These are phyloP conservation scores for Cosmorhoe ocellata DNA, from an alignment of 2,888 invertebrate species.

Conservation along the genomic window DNA sequence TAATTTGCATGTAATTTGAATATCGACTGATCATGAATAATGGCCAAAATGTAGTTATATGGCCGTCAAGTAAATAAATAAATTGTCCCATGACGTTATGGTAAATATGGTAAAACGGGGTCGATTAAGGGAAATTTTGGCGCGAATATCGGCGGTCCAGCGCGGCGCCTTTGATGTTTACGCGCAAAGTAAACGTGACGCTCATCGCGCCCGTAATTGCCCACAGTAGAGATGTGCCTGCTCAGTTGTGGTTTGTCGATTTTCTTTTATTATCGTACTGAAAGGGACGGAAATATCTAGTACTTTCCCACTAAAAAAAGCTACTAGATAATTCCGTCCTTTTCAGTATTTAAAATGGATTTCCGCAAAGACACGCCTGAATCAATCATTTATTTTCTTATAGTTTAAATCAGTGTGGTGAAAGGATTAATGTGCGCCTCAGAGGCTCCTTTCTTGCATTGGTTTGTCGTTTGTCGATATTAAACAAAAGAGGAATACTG, in stretches of 20 bases:
- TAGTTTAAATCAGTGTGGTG: too few relatives aligned
- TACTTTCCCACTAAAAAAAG: too few relatives aligned
- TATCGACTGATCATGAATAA: conserved; percentile 21
- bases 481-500: too few relatives aligned
- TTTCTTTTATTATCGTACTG: too few relatives aligned
- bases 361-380: too few relatives aligned
- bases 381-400: too few relatives aligned
- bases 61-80: conserved; percentile 30
- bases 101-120: conserved; percentile 40
- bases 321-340: too few relatives aligned
- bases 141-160: conserved; percentile 50
- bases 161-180: conserved; percentile 62
- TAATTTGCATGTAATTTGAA: conserved; percentile 27
- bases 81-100: conserved; percentile 27
- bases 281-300: too few relatives aligned
- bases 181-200: conserved; percentile 71
- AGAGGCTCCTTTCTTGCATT: too few relatives aligned
- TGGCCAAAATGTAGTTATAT: conserved; percentile 27
- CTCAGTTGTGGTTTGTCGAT: conserved; percentile 12
- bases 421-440: too few relatives aligned
- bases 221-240: conserved; percentile 42
- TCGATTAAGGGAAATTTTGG: conserved; percentile 61
- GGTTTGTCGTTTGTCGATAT: too few relatives aligned
- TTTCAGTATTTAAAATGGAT: too few relatives aligned
- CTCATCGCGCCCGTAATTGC: conserved; percentile 58